A percentile compares a stretch with the other conserved stretches of the same genome.
Evolutionary conservation across 2,888 invertebrate genomes (phyloP).

Genomic region (Diabrotica balteata): DNA sequence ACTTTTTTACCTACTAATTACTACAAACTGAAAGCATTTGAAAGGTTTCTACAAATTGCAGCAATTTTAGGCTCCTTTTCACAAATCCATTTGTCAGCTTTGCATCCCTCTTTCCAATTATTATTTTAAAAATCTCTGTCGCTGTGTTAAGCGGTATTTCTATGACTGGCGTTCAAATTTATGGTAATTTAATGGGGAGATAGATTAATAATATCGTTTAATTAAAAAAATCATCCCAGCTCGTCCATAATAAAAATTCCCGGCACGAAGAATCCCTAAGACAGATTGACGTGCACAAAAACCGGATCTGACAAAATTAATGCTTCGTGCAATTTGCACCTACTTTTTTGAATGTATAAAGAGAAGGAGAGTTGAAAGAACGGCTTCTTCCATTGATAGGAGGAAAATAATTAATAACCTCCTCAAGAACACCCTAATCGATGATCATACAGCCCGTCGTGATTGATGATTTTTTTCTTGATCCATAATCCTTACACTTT

Average conservation of each 20-base stretch:
- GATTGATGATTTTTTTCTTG: slow-evolving; percentile 53
- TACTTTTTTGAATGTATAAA: slow-evolving; percentile 48
- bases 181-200: background rate
- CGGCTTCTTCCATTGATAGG: slow-evolving; percentile 50
- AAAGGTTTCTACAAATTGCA: too few relatives aligned
- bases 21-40: too few relatives aligned
- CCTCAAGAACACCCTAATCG: slow-evolving; percentile 52
- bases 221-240: slow-evolving; percentile 4
- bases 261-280: slow-evolving; percentile 12
- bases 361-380: slow-evolving; percentile 42
- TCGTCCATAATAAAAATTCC: slow-evolving; percentile 17
- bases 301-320: slow-evolving; percentile 49
- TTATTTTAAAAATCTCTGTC: too few relatives aligned
- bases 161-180: too few relatives aligned
- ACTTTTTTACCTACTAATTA: too few relatives aligned
- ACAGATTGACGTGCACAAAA: slow-evolving; percentile 26
- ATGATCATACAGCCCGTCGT: slow-evolving; percentile 56
- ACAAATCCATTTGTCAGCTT: too few relatives aligned
- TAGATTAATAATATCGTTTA: slow-evolving; percentile 16
- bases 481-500: slow-evolving; percentile 23
- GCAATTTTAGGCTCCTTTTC: too few relatives aligned
- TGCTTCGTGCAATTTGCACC: slow-evolving; percentile 53
- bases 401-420: slow-evolving; percentile 58
- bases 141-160: too few relatives aligned
- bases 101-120: too few relatives aligned